These are phyloP conservation scores for Scaptomyza cyrtandrae DNA, from an alignment of 2,888 invertebrate species.

Conservation along the genomic window DNA sequence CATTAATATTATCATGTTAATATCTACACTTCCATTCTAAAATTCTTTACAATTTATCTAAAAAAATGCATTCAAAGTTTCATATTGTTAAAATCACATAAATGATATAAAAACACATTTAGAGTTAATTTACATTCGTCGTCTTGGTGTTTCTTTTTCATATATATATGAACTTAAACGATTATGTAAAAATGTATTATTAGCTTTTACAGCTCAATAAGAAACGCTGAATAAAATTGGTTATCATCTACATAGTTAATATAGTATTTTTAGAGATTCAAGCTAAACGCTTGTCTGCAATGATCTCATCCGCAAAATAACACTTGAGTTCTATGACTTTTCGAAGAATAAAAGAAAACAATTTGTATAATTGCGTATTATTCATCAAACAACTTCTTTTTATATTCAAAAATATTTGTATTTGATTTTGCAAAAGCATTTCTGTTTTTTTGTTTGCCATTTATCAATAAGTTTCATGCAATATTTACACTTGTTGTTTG, in stretches of 20 bases:
- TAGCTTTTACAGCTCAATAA: neutral
- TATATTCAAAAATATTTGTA: neutral
- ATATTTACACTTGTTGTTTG: conserved; percentile 43
- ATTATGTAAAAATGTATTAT: neutral
- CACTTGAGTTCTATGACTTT: conserved; percentile 12
- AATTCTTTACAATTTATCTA: neutral
- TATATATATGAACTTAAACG: neutral
- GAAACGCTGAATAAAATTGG: neutral
- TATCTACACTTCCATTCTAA: too few relatives aligned
- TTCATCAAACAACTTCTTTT: conserved; percentile 14
- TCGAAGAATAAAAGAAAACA: neutral
- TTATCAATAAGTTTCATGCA: conserved; percentile 42
- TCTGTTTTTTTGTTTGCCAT: conserved; percentile 35
- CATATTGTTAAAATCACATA: too few relatives aligned
- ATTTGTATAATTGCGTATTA: conserved; percentile 43
- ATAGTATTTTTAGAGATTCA: too few relatives aligned
- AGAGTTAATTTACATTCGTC: conserved; percentile 1
- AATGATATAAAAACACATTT: neutral
- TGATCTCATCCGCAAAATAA: conserved; percentile 45
- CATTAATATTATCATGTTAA: neutral
- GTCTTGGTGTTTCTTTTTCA: neutral
- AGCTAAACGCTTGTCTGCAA: neutral
- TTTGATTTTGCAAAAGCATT: neutral
- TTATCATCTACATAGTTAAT: conserved; percentile 1
- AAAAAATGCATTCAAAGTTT: neutral